A percentile compares a stretch with the other conserved stretches of the same genome.
Evolutionary conservation across 2,797 vertebrate species (phyloP).

Genomic region (Limosa lapponica): DNA sequence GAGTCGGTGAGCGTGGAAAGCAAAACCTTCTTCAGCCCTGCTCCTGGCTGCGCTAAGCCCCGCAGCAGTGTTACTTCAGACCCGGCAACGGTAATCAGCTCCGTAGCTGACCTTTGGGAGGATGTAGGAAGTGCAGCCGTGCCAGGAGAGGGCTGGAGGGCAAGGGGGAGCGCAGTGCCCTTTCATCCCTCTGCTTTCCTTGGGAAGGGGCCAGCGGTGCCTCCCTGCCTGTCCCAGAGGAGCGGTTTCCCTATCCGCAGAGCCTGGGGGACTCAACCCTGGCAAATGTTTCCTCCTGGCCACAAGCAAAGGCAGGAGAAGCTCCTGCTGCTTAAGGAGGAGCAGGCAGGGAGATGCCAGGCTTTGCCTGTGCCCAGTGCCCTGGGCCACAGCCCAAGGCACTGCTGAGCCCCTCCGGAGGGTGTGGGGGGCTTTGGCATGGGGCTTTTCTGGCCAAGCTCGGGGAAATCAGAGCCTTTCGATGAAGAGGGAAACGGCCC

Average conservation of each 20-base stretch:
- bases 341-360: neutral
- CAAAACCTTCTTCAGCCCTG: neutral
- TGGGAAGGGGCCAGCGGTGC: neutral
- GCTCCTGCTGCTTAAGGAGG: neutral
- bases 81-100: neutral
- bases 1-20: neutral
- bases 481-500: neutral
- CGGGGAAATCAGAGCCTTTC: neutral
- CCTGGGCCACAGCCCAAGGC: fast-evolving
- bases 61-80: neutral
- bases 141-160: neutral
- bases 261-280: neutral
- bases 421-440: neutral
- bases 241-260: neutral
- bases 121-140: fast-evolving
- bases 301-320: neutral
- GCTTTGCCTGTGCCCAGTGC: neutral
- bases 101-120: neutral
- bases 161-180: neutral
- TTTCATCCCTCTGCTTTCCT: neutral
- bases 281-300: neutral
- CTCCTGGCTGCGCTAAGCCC: neutral
- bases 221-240: neutral
- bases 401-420: fast-evolving
- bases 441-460: neutral